Conservation (phyloP, 2,888 invertebrate species). For the Stenichneumon culpator region DNA sequence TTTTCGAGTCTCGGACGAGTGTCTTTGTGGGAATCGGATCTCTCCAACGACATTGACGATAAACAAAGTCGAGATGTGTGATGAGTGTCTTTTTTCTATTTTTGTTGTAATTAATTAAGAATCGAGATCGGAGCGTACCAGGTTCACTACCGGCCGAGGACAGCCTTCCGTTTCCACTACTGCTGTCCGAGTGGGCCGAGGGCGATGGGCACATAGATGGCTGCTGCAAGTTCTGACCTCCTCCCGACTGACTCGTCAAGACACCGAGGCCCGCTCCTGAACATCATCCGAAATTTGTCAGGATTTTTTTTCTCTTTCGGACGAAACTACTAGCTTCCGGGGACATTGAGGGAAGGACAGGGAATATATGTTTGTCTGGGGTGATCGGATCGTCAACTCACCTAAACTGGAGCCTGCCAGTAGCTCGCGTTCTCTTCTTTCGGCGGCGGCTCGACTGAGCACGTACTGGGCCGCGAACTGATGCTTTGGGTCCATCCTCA, state of each 20-base stretch:
- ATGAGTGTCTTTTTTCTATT: slow-evolving; percentile 27
- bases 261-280: slow-evolving; percentile 83
- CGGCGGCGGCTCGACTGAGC: slow-evolving; percentile 95
- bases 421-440: slow-evolving; percentile 93
- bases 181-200: slow-evolving; percentile 94
- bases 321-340: neutral
- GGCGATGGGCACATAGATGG: slow-evolving; percentile 93
- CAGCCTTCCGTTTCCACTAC: slow-evolving; percentile 92
- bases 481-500: slow-evolving; percentile 98
- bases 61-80: slow-evolving; percentile 15
- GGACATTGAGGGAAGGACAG: slow-evolving; percentile 28
- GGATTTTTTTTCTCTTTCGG: slow-evolving; percentile 20
- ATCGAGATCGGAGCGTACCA: slow-evolving; percentile 81
- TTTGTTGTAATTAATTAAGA: slow-evolving; percentile 47
- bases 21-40: slow-evolving; percentile 47
- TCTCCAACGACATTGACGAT: slow-evolving; percentile 11
- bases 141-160: slow-evolving; percentile 93
- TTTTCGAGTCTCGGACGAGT: slow-evolving; percentile 53
- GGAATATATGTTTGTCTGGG: neutral
- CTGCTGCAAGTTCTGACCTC: slow-evolving; percentile 85
- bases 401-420: slow-evolving; percentile 86
- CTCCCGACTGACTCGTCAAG: slow-evolving; percentile 83
- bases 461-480: slow-evolving; percentile 98
- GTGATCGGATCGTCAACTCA: slow-evolving; percentile 64
- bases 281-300: slow-evolving; percentile 71